phyloP scores from a whole-genome alignment of 2,888 invertebrate species.

The Ochropleura leucogaster region DNA sequence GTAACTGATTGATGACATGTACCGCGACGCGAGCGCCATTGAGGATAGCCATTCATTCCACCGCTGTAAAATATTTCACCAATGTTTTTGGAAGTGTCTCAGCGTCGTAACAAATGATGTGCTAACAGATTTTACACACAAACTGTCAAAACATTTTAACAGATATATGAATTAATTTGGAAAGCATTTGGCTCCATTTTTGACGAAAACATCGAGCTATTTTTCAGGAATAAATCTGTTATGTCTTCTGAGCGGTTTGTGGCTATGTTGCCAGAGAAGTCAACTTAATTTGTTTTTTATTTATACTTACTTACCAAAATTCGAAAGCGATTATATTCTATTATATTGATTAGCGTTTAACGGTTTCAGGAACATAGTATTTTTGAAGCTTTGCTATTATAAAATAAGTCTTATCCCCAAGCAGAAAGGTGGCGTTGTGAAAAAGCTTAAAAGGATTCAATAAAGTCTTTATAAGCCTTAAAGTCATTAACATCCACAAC shows the following conservation, averaged over 20 bases:
- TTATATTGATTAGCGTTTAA: too few relatives aligned
- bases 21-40: constrained; percentile 48
- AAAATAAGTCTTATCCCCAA: too few relatives aligned
- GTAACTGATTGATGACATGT: constrained; percentile 75
- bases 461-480: not conserved
- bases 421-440: not conserved
- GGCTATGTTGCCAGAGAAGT: not conserved
- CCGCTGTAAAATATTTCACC: constrained; percentile 70
- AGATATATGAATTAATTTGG: constrained; percentile 42
- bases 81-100: constrained; percentile 65
- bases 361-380: too few relatives aligned
- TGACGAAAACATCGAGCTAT: constrained; percentile 17
- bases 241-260: constrained; percentile 12
- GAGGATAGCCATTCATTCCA: constrained; percentile 65
- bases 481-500: constrained; percentile 42
- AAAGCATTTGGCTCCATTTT: constrained; percentile 35
- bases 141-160: constrained; percentile 58
- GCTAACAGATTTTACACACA: constrained; percentile 67
- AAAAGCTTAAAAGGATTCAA: constrained; percentile 2
- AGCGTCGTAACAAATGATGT: constrained; percentile 66
- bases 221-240: constrained; percentile 25
- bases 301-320: too few relatives aligned
- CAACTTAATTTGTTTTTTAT: constrained; percentile 14
- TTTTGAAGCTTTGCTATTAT: too few relatives aligned
- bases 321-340: too few relatives aligned